Percentiles rank a stretch among this genome's conserved stretches.
phyloP scores from a whole-genome alignment of 2,113 vertebrate genomes.

The Cyprinodon variegatus region DNA sequence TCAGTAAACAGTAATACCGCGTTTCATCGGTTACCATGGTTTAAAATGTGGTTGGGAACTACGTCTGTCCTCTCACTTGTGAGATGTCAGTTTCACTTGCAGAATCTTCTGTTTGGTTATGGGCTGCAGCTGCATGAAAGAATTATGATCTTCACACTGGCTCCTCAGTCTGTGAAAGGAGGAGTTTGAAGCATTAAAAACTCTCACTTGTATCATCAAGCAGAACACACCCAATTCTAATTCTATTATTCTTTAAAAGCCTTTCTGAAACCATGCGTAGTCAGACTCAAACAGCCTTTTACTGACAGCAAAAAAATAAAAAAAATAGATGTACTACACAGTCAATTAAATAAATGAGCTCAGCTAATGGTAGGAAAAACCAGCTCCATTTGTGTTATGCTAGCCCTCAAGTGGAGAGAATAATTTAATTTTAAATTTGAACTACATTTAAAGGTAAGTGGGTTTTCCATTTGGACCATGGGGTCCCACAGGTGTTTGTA shows the following conservation, averaged over 20 bases:
- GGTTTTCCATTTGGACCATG: neutral
- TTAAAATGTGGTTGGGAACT: neutral
- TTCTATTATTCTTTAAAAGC: neutral
- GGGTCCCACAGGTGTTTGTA: neutral
- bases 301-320: neutral
- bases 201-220: conserved; percentile 17
- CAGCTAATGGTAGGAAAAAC: neutral
- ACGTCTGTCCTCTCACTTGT: neutral
- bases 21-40: neutral
- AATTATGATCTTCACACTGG: conserved; percentile 38
- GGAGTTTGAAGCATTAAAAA: conserved; percentile 14
- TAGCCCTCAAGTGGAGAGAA: neutral
- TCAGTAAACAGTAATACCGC: neutral
- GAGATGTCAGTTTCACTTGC: conserved; percentile 30
- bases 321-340: neutral
- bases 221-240: conserved; percentile 31
- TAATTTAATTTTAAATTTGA: neutral
- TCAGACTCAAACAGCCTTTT: conserved; percentile 9
- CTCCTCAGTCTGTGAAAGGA: conserved; percentile 24
- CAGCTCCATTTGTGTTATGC: neutral
- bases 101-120: conserved; percentile 23
- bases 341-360: no score
- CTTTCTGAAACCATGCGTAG: neutral
- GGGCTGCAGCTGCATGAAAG: conserved; percentile 24
- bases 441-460: neutral